Conservation (phyloP, 2,797 vertebrate genomes). For the Diglossa cyanea region DNA sequence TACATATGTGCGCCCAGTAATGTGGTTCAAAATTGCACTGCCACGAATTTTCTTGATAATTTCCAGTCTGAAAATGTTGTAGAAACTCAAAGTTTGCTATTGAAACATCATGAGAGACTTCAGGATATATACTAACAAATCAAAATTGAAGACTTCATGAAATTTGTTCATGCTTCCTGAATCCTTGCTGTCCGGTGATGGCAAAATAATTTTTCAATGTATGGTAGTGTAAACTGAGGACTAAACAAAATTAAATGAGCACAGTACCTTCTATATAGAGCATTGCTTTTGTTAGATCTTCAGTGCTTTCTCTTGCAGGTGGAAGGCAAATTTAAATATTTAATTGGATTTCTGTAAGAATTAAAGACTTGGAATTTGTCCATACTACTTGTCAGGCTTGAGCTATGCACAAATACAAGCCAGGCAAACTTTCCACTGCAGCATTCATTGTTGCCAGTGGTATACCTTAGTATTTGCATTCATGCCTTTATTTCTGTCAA, state of each 20-base stretch:
- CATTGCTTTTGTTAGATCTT: neutral
- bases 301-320: neutral
- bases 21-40: neutral
- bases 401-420: neutral
- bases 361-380: neutral
- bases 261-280: accelerated
- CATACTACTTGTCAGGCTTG: neutral
- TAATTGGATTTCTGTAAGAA: neutral
- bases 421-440: neutral
- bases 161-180: neutral
- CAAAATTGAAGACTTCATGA: neutral
- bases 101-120: neutral
- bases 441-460: neutral
- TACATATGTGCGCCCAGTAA: neutral
- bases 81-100: neutral
- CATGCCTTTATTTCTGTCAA: neutral
- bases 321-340: neutral
- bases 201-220: neutral
- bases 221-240: neutral
- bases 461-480: neutral
- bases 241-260: neutral
- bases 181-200: neutral
- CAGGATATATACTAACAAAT: neutral
- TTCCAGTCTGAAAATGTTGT: neutral
- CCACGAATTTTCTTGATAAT: neutral